Evolutionary conservation across 1,140 invertebrate species (phyloP), one percentile per base, ranked within the genome.

Genomic region (Drosophila watanabei): DNA sequence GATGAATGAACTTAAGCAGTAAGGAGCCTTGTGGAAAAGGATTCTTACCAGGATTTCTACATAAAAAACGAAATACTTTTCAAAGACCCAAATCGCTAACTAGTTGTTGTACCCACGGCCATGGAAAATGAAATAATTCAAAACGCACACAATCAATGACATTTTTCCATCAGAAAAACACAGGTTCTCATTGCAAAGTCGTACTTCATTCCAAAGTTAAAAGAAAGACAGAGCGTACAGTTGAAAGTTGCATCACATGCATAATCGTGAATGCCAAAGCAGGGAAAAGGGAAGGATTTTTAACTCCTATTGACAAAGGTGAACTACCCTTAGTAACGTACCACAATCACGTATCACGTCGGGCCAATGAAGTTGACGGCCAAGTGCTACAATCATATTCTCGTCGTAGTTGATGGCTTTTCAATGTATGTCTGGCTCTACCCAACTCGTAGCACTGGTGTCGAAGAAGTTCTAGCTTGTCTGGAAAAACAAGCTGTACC

Each of bases 351-450:
- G 78, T n/a, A 80, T 45, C 60, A 80, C 18, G 28, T 77, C 2
- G 93, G 93, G 54, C 94, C 93, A 4, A 54, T 94, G 13, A 41
- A 73, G 24, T 33, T 75, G 10, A 92, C 92, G 11, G 2, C 9
- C 0, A 79, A 78, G 11, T 10, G 20, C 13, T 24, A 24, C 20
- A 48, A 48, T 48, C 20, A 48, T 18, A 48, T 48, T 14, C 35
- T 35, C 11, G 46, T 16, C 5, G 20, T 48, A 13, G 20, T 13
- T 57, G 24, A 57, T 57, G 5, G 39, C 37, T 18, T 48, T 14
- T 48, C 46, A 2, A 28, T 8, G 13, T 35, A 35, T 10, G 32
- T 32, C 32, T 32, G 32, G 24, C 24, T 24, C 24, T 24, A 24
- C 24, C 24, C 1, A 24, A 24, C 32, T 32, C 9, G 8, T 32